Base-by-base conservation (phyloP, 2,888 invertebrate genomes). In the Ochlodes sylvanus region DNA sequence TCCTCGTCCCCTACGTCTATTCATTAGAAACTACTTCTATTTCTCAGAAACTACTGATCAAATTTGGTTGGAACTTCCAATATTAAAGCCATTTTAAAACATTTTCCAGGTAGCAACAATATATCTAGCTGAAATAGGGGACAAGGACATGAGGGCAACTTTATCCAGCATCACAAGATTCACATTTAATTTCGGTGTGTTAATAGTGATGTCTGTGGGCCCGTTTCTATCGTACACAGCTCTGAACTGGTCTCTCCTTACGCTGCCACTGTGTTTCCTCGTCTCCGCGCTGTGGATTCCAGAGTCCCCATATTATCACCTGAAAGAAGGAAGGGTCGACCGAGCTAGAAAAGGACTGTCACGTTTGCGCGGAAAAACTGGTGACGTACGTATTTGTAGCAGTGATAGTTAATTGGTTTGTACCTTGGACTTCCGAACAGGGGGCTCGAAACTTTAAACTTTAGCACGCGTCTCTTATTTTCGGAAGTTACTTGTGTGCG, bases 301-400 rank as follows among this genome's bases (percentile, higher is more conserved):
- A 0, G 95, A 95, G 75, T 94, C 94, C 0, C 95, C 95, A 0
- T 94, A 95, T 74, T 95, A 87, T 73, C 83, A 94, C 47, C 77
- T 95, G 42, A 95, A 94, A 80, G 89, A 88, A 67, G 90, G 91
- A 0, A 83, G 87, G n/a, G 83, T 89, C 0, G 85, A 87, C 2
- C 80, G 85, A 0, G 94, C 95, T 0, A 88, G 83, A 69, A 79
- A 79, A 5, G 89, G 83, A n/a, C 73, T 94, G 27, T 77, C 72
- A 63, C 82, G 76, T 50, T 76, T 95, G 10, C 88, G 87, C 63
- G 90, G 79, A 50, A 82, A 85, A 76, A 75, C 77, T 41, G 68
- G 56, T 6, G 80, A 82, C 80, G 89, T 88, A 63, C 10, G 52
- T 52, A 19, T 47, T 34, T 50, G 21, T 32, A 66, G 1, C 34